Conservation (phyloP, 2,113 vertebrate species). For the Oncorhynchus keta region DNA sequence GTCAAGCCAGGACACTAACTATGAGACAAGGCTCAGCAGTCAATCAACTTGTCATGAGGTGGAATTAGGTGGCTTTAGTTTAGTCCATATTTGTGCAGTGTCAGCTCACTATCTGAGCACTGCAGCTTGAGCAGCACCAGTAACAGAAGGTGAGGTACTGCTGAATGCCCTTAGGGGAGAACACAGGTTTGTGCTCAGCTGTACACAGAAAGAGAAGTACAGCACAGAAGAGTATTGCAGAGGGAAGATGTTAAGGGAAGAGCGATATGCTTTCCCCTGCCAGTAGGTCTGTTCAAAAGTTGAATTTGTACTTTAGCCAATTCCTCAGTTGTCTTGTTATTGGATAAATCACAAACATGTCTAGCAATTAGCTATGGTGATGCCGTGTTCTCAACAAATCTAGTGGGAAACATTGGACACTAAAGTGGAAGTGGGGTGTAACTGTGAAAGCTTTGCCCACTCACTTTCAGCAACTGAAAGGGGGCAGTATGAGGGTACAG, state of each 20-base stretch:
- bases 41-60: too few relatives aligned
- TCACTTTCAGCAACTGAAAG: too few relatives aligned
- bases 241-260: slow-evolving; percentile 2
- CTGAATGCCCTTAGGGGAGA: slow-evolving; percentile 24
- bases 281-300: neutral
- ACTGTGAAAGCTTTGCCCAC: too few relatives aligned
- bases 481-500: neutral
- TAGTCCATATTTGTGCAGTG: slow-evolving; percentile 30
- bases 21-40: too few relatives aligned
- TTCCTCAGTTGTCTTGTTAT: too few relatives aligned
- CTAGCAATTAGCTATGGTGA: too few relatives aligned
- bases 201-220: slow-evolving; percentile 22
- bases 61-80: neutral
- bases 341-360: too few relatives aligned
- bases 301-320: too few relatives aligned
- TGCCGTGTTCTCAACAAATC: neutral
- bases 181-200: slow-evolving; percentile 39
- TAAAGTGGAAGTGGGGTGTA: too few relatives aligned
- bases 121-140: too few relatives aligned
- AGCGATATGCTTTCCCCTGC: slow-evolving; percentile 27
- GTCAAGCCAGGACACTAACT: too few relatives aligned
- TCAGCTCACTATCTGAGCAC: slow-evolving; percentile 8
- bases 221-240: slow-evolving; percentile 22
- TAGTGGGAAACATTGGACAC: neutral
- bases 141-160: slow-evolving; percentile 37